Evolutionary conservation across 2,797 vertebrate genomes (phyloP).

Genomic region (Myotis planiceps): DNA sequence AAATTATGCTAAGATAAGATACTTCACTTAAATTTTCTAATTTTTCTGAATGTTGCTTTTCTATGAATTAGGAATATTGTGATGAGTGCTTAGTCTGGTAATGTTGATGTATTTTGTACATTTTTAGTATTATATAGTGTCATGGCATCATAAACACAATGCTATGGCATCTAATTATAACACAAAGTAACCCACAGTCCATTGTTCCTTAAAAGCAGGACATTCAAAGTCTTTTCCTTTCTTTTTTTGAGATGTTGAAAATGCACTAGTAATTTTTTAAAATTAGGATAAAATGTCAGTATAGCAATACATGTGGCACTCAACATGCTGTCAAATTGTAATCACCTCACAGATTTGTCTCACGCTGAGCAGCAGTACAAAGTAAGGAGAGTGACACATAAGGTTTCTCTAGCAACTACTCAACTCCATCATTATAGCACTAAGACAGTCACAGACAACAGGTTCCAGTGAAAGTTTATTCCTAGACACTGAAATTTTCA

Average conservation of each 20-base stretch:
- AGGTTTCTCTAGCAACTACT: neutral
- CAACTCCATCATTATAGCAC: neutral
- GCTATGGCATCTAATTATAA: neutral
- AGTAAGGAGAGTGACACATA: neutral
- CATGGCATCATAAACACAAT: neutral
- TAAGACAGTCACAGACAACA: neutral
- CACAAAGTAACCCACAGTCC: neutral
- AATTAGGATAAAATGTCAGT: constrained; percentile 14
- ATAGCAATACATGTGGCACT: neutral
- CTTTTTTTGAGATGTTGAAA: neutral
- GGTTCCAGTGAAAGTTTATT: neutral
- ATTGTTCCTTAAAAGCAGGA: neutral
- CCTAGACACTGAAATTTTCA: neutral
- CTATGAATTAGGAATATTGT: no score
- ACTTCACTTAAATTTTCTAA: neutral
- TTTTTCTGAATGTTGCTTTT: neutral
- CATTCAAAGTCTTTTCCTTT: neutral
- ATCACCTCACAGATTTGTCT: neutral
- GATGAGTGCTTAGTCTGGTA: neutral
- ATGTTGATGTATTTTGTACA: neutral
- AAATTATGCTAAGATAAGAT: neutral
- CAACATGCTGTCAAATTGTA: neutral
- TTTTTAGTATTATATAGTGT: neutral
- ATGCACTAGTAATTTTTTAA: neutral
- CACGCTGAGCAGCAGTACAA: neutral